Conservation (phyloP, 2,797 vertebrate genomes). For the Brotula barbata region DNA sequence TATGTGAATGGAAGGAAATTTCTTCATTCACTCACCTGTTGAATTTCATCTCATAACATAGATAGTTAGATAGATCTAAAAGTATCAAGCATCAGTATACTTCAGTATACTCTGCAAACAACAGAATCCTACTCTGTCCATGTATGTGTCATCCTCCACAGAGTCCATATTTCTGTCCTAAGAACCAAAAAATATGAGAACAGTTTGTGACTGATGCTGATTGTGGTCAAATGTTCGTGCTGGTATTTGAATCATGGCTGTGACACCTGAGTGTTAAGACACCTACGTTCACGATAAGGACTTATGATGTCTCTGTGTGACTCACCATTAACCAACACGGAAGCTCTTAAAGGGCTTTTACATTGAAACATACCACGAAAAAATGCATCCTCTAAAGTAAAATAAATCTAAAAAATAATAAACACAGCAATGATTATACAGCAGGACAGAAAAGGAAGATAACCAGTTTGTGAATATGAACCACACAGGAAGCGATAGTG, state of each 20-base stretch:
- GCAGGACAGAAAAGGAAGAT: slow-evolving; percentile 17
- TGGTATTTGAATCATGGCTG: background rate
- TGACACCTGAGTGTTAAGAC: background rate
- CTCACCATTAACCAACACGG: too few species aligned
- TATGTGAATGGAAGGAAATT: too few species aligned
- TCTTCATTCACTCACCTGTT: too few species aligned
- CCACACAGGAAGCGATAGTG: slow-evolving; percentile 70
- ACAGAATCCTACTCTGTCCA: too few species aligned
- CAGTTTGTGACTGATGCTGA: too few species aligned
- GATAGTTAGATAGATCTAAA: too few species aligned
- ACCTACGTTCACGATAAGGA: background rate
- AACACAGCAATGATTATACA: slow-evolving; percentile 8
- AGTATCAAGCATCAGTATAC: too few species aligned
- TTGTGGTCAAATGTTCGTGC: background rate
- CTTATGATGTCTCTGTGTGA: background rate
- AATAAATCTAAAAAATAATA: slow-evolving; percentile 2
- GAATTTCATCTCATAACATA: too few species aligned
- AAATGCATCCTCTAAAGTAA: background rate
- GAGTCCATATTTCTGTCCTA: too few species aligned
- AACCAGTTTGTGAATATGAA: slow-evolving; percentile 54
- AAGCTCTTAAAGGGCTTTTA: background rate
- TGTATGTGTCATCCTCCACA: too few species aligned
- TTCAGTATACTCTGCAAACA: too few species aligned
- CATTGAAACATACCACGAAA: background rate
- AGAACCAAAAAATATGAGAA: too few species aligned